A percentile compares a stretch with the other conserved stretches of the same genome.
phyloP scores from a whole-genome alignment of 2,888 invertebrate species.

The Cerceris ruficornis region DNA sequence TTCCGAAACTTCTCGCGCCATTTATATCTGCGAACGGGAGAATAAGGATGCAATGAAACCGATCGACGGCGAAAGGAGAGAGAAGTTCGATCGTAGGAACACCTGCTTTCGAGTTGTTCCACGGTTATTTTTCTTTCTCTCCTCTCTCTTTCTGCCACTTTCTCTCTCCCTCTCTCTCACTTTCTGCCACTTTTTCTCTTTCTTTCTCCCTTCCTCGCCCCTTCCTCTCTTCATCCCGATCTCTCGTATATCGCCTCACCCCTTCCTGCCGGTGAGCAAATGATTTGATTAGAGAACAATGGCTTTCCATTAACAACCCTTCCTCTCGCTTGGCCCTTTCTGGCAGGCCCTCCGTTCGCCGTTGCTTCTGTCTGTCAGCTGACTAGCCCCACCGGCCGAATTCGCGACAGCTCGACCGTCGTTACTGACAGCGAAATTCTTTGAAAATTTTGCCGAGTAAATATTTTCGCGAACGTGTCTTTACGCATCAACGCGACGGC shows the following conservation, averaged over 20 bases:
- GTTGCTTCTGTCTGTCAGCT: slow-evolving; percentile 74
- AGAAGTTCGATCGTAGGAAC: slow-evolving; percentile 44
- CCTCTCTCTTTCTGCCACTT: slow-evolving; percentile 17
- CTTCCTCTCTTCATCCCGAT: background rate
- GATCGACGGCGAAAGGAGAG: background rate
- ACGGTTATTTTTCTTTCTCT: slow-evolving; percentile 40
- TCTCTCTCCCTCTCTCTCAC: slow-evolving; percentile 28
- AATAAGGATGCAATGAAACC: slow-evolving; percentile 8
- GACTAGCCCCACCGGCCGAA: slow-evolving; percentile 60
- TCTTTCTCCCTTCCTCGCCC: background rate
- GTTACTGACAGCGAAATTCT: slow-evolving; percentile 48
- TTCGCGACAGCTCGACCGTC: slow-evolving; percentile 21
- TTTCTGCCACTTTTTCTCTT: background rate
- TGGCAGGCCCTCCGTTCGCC: slow-evolving; percentile 33
- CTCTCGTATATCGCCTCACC: slow-evolving; percentile 56
- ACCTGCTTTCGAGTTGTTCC: slow-evolving; percentile 48
- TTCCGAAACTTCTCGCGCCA: slow-evolving; percentile 12
- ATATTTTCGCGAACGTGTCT: too few relatives aligned
- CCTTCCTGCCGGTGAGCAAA: slow-evolving; percentile 76
- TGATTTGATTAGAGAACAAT: slow-evolving; percentile 82
- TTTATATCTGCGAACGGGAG: background rate
- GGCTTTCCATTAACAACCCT: slow-evolving; percentile 81
- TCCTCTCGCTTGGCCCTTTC: slow-evolving; percentile 57
- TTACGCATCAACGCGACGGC: too few relatives aligned
- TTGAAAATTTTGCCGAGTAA: slow-evolving; percentile 56